Evolutionary conservation across 2,888 invertebrate species (phyloP), one percentile per base, ranked within the genome.

Genomic region (Tupiocoris notatus): DNA sequence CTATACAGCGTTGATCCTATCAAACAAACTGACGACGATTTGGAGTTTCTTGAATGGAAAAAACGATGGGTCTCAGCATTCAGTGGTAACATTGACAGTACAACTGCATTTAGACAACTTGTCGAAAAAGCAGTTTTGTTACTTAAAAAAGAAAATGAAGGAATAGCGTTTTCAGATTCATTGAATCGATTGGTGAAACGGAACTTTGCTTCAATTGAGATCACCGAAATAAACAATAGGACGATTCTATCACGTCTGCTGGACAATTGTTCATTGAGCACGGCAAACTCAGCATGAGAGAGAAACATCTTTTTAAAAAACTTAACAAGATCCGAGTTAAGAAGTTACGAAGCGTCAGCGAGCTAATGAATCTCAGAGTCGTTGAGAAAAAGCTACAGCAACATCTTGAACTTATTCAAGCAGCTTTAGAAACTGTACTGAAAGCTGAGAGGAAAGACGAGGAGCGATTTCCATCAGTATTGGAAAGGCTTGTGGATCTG

Each of bases 221-320:
- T 39, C 6, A 12, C 39, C 12, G 39, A 39, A 3, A 39, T 12
- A 3, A 39, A 39, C 39, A 12, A 39, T 3, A 12, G 39, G 39
- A 39, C 25, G 70, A 70, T 18, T 17, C 25, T 24, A 70, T 70
- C 39, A 70, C 70, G 1, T 22, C 70, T n/a, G 70, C 70, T 0
- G 70, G 70, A 6, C 9, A 22, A 3, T 70, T 70, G 24, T 59
- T 70, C 1, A 23, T 21, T 1, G 70, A 70, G 20, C 3, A 59
- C 12, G 70, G 23, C 7, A 70, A 70, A 59, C 59, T 70, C 70
- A 70, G 25, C 0, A 25, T n/a, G 59, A 21, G 58, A 0, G 70
- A 70, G n/a, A 59, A 70, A 18, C 22, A 57, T n/a, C 3, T 22
- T 12, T 70, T 70, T 18, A 12, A 24, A 7, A 17, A 59, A 20